A percentile compares a stretch with the other conserved stretches of the same genome.
Evolutionary conservation across 2,888 invertebrate species (phyloP).

Genomic region (Drosophila rubida): DNA sequence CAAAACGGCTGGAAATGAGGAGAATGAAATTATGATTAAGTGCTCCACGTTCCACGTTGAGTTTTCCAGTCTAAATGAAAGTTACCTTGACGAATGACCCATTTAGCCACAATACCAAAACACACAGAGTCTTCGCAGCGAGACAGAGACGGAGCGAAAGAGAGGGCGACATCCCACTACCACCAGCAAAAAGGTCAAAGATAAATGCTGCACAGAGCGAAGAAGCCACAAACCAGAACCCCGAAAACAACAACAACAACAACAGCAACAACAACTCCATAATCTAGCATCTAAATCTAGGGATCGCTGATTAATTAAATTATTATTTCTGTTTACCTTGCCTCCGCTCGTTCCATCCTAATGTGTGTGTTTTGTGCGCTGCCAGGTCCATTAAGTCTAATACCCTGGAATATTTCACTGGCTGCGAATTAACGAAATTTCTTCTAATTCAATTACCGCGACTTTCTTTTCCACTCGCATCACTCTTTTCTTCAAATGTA

Average conservation of each 20-base stretch:
- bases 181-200: slow-evolving; percentile 67
- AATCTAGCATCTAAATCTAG: slow-evolving; percentile 35
- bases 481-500: not conserved
- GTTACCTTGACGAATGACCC: slow-evolving; percentile 84
- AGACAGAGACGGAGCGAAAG: slow-evolving; percentile 21
- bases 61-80: slow-evolving; percentile 82
- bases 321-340: slow-evolving; percentile 48
- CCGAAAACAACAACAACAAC: not conserved
- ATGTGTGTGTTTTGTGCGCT: slow-evolving; percentile 15
- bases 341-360: not conserved
- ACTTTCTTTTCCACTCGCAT: slow-evolving; percentile 18
- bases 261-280: slow-evolving; percentile 1
- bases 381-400: slow-evolving; percentile 23
- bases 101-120: slow-evolving; percentile 78
- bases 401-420: slow-evolving; percentile 20
- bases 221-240: slow-evolving; percentile 37
- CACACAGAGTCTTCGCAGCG: slow-evolving; percentile 30
- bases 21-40: slow-evolving; percentile 78
- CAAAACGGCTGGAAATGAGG: slow-evolving; percentile 51
- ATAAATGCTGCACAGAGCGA: slow-evolving; percentile 58
- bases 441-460: slow-evolving; percentile 6
- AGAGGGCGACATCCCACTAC: slow-evolving; percentile 16
- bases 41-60: slow-evolving; percentile 66
- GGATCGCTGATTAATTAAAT: slow-evolving; percentile 66
- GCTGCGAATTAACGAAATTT: slow-evolving; percentile 5